Conservation (phyloP, 2,888 invertebrate species). For the Hetaerina titia region DNA sequence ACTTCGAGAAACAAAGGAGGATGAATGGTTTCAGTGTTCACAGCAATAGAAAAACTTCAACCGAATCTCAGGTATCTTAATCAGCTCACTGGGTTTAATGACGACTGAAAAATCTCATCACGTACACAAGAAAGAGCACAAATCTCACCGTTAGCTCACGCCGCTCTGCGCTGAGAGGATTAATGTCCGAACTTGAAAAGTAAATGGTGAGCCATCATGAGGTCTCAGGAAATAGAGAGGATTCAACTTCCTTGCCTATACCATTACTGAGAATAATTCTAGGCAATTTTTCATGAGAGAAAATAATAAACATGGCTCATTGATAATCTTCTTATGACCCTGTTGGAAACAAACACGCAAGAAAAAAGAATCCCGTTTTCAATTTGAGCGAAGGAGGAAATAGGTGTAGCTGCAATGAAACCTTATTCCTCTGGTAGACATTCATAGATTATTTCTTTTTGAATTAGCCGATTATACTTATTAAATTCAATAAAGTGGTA, state of each 20-base stretch:
- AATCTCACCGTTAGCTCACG: too few relatives aligned
- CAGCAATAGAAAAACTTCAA: too few relatives aligned
- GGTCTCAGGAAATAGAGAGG: not conserved
- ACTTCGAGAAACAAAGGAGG: too few relatives aligned
- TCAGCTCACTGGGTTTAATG: too few relatives aligned
- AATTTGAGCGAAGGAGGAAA: not conserved
- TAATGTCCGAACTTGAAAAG: not conserved
- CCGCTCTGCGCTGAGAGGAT: too few relatives aligned
- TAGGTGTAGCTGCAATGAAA: not conserved
- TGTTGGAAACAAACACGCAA: not conserved
- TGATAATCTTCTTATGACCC: not conserved
- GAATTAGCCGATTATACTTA: not conserved
- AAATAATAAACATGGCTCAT: not conserved
- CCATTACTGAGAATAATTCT: not conserved
- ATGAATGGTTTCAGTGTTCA: too few relatives aligned
- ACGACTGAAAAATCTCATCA: too few relatives aligned
- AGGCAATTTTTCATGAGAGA: not conserved
- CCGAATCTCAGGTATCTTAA: too few relatives aligned
- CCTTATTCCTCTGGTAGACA: too few relatives aligned
- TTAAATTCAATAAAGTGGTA: not conserved
- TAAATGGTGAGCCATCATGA: not conserved
- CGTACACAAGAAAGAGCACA: too few relatives aligned
- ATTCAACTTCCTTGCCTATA: not conserved
- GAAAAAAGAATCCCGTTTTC: not conserved
- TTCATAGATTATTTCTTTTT: too few relatives aligned